A percentile compares a stretch with the other conserved stretches of the same genome.
These are phyloP conservation scores for Octomys mimax DNA, from an alignment of 2,797 vertebrate genomes.

Conservation along the genomic window DNA sequence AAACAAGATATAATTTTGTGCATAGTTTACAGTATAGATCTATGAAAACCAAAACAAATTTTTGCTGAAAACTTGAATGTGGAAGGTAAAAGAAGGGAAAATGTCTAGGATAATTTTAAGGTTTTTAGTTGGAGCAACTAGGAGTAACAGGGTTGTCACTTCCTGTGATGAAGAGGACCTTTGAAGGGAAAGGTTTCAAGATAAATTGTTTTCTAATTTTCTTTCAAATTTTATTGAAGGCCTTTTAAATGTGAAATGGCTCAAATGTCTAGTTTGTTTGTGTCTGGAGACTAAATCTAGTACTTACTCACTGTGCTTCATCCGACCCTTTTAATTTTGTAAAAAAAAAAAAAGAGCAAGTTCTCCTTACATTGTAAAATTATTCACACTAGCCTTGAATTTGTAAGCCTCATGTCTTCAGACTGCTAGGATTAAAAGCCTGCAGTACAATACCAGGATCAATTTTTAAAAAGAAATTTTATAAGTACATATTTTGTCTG, in stretches of 20 bases:
- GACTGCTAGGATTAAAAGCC: not conserved
- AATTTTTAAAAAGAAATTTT: not conserved
- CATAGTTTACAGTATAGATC: not conserved
- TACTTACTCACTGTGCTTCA: not conserved
- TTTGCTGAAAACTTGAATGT: not conserved
- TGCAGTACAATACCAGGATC: not conserved
- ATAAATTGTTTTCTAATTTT: not conserved
- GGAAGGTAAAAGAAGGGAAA: not conserved
- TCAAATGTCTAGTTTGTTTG: not conserved
- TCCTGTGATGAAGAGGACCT: not conserved
- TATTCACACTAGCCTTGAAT: not conserved
- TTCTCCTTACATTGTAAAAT: not conserved
- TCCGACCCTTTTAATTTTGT: not conserved
- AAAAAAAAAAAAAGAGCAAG: not conserved
- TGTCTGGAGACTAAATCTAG: not conserved
- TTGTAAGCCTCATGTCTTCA: not conserved
- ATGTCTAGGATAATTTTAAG: not conserved
- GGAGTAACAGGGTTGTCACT: not conserved
- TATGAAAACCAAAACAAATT: not conserved
- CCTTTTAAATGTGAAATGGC: not conserved
- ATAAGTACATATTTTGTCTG: not conserved
- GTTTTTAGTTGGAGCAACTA: not conserved
- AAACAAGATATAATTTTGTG: not conserved
- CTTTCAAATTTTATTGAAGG: not conserved
- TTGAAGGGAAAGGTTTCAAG: not conserved